These are phyloP conservation scores for Phodopus roborovskii DNA, from an alignment of 2,113 vertebrate genomes.

Conservation along the genomic window DNA sequence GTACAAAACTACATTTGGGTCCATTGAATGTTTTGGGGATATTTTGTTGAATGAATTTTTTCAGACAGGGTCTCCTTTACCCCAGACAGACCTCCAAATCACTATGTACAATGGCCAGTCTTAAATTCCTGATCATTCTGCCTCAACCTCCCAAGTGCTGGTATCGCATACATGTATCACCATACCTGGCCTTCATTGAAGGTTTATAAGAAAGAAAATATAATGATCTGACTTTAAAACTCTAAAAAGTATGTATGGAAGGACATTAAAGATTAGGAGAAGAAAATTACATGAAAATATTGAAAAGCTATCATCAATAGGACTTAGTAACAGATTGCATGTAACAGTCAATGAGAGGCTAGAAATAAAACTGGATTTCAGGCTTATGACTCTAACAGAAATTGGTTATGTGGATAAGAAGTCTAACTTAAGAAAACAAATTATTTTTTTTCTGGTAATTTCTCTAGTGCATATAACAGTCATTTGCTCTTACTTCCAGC, in stretches of 20 bases:
- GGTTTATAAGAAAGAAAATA: slow-evolving; percentile 25
- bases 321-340: background rate
- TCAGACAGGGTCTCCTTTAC: background rate
- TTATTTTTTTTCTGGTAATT: background rate
- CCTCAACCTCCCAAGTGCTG: background rate
- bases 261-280: background rate
- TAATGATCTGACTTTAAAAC: background rate
- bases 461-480: background rate
- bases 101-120: too few species aligned
- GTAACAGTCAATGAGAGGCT: background rate
- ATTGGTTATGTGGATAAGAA: background rate
- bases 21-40: background rate
- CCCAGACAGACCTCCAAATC: background rate
- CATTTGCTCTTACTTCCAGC: background rate
- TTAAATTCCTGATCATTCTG: background rate
- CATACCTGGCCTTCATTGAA: background rate
- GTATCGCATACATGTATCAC: background rate
- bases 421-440: background rate
- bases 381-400: background rate
- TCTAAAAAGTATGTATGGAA: background rate
- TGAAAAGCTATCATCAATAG: background rate
- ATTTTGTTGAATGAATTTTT: background rate
- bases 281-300: background rate
- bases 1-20: background rate
- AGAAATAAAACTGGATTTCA: background rate